Conservation (phyloP, 2,888 invertebrate genomes). For the Torymus texanus region DNA sequence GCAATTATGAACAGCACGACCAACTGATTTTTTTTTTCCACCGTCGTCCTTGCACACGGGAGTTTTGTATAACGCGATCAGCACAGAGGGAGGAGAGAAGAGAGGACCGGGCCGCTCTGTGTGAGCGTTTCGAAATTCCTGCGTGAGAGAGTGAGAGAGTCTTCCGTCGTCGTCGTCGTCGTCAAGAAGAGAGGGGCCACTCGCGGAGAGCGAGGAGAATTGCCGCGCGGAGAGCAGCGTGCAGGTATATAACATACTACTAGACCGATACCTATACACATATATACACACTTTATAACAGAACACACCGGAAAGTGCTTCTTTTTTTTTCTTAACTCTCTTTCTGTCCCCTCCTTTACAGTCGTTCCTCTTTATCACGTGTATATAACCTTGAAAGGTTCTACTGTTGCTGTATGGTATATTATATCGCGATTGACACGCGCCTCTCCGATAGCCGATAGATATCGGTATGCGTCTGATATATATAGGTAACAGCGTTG, state of each 20-base stretch:
- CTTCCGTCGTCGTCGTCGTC: not conserved
- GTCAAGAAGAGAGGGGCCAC: conserved; percentile 34
- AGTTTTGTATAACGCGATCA: too few species aligned
- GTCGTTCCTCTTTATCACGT: conserved; percentile 38
- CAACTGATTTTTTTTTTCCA: too few species aligned
- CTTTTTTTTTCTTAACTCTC: not conserved
- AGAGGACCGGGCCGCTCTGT: too few species aligned
- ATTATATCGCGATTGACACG: conserved; percentile 27
- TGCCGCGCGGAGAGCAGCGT: conserved; percentile 30
- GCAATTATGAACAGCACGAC: too few species aligned
- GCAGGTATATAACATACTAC: conserved; percentile 47
- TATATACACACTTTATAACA: too few species aligned
- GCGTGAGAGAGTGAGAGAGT: too few species aligned
- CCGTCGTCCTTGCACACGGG: too few species aligned
- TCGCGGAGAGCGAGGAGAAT: conserved; percentile 53
- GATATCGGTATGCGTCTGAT: too few species aligned
- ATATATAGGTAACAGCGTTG: too few species aligned
- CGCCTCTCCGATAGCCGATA: not conserved
- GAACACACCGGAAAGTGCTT: not conserved
- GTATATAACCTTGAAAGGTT: conserved; percentile 52
- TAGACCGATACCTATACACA: not conserved
- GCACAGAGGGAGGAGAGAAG: too few species aligned
- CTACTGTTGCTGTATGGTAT: conserved; percentile 13
- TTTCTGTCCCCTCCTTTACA: not conserved
- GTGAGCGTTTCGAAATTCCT: too few species aligned